Percentiles rank a stretch among this genome's conserved stretches.
Evolutionary conservation across 1,140 invertebrate genomes (phyloP).

Genomic region (Ladona fulva): DNA sequence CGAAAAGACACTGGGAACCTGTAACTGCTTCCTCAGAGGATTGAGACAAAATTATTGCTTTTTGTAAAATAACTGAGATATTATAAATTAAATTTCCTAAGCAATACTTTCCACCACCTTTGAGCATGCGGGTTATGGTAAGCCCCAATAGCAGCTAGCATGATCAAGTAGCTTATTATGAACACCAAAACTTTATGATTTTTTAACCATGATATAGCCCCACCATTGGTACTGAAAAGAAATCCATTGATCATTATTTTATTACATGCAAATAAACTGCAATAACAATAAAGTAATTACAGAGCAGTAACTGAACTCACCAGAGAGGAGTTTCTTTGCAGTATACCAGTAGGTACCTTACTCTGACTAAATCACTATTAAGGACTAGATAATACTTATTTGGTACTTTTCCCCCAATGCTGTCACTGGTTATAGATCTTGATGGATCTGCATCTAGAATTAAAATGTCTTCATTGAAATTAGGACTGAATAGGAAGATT

Average conservation of each 20-base stretch:
- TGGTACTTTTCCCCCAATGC: slow-evolving; percentile 48
- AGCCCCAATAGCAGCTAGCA: slow-evolving; percentile 39
- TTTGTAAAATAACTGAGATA: not conserved
- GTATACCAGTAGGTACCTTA: slow-evolving; percentile 70
- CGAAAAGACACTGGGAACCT: too few relatives aligned
- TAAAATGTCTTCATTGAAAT: not conserved
- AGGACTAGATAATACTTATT: slow-evolving; percentile 63
- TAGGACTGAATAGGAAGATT: too few relatives aligned
- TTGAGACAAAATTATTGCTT: not conserved
- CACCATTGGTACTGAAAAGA: not conserved
- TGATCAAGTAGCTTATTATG: slow-evolving; percentile 37
- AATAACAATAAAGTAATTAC: too few relatives aligned
- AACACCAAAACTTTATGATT: slow-evolving; percentile 40
- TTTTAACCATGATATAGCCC: slow-evolving; percentile 34
- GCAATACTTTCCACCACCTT: not conserved
- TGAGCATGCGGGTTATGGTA: slow-evolving; percentile 30
- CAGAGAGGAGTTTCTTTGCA: slow-evolving; percentile 36
- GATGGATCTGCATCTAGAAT: slow-evolving; percentile 30
- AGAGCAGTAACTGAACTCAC: slow-evolving; percentile 18
- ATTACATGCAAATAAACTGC: too few relatives aligned
- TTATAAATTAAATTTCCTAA: not conserved
- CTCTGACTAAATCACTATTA: slow-evolving; percentile 63
- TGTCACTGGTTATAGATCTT: slow-evolving; percentile 35
- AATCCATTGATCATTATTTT: too few relatives aligned
- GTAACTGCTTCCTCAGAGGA: too few relatives aligned